Percentiles rank a stretch among this genome's conserved stretches.
Conservation (phyloP, 2,797 vertebrate species). For the Steatocranus sp. region DNA sequence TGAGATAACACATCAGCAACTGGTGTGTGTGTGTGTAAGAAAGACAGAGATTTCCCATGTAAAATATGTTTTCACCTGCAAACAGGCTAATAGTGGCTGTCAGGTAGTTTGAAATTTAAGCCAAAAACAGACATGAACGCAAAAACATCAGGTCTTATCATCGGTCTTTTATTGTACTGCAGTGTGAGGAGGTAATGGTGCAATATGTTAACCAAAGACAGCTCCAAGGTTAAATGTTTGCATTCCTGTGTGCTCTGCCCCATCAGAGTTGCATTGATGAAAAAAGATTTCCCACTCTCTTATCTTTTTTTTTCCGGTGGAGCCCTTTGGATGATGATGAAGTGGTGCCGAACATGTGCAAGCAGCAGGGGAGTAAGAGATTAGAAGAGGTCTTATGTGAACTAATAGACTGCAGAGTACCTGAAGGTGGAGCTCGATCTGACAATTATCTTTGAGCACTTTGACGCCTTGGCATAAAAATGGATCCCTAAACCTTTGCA, state of each 20-base stretch:
- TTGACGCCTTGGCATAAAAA: background rate
- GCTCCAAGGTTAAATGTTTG: conserved; percentile 55
- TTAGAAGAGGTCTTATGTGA: conserved; percentile 32
- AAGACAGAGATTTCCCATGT: background rate
- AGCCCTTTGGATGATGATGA: conserved; percentile 24
- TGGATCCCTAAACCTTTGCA: conserved; percentile 2
- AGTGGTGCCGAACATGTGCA: conserved; percentile 18
- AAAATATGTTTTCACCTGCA: conserved; percentile 12
- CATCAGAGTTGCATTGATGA: conserved; percentile 23
- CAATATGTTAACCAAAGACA: conserved; percentile 26
- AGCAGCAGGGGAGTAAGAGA: conserved; percentile 26
- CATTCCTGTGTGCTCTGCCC: conserved; percentile 1
- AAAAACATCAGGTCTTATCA: background rate
- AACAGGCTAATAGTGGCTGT: background rate
- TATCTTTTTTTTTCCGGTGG: background rate
- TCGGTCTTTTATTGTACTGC: conserved; percentile 11
- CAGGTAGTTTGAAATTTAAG: background rate
- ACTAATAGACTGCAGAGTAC: conserved; percentile 36
- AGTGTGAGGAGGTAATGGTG: conserved; percentile 10
- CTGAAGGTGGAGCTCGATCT: conserved; percentile 23
- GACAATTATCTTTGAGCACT: conserved; percentile 1
- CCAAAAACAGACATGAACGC: background rate
- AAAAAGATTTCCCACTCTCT: conserved; percentile 13
- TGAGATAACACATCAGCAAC: conserved; percentile 14
- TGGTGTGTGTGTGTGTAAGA: background rate